Percentiles rank a stretch among this genome's conserved stretches.
Evolutionary conservation across 2,888 invertebrate species (phyloP).

Genomic region (Belgica antarctica): DNA sequence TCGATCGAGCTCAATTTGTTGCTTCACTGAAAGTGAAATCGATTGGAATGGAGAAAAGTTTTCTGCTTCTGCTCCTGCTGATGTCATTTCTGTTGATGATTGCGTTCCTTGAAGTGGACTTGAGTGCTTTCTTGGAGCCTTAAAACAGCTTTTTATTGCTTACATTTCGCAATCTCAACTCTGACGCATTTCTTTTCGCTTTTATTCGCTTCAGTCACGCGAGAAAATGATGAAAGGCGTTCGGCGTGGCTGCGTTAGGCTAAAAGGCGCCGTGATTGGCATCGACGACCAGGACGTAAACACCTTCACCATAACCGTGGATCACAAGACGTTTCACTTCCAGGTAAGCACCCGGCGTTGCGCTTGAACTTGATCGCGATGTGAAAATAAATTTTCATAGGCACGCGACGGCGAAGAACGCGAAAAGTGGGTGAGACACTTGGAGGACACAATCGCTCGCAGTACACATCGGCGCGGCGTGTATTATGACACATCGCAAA

Average conservation of each 20-base stretch:
- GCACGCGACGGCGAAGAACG: constrained; percentile 92
- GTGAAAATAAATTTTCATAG: constrained; percentile 59
- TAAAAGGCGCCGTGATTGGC: constrained; percentile 95
- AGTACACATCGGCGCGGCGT: constrained; percentile 64
- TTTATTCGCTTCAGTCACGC: constrained; percentile 71
- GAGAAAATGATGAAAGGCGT: constrained; percentile 99
- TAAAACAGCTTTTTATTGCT: background rate
- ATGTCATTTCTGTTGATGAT: background rate
- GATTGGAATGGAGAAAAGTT: background rate
- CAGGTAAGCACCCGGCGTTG: constrained; percentile 60
- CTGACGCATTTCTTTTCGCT: background rate
- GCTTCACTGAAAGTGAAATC: constrained; percentile 5
- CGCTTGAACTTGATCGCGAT: background rate
- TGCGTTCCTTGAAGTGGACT: no score
- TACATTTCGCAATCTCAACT: background rate
- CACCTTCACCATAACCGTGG: constrained; percentile 98
- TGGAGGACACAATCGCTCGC: constrained; percentile 90
- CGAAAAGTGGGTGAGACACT: constrained; percentile 91
- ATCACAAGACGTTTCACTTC: constrained; percentile 98
- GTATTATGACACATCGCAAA: constrained; percentile 51
- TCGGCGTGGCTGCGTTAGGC: constrained; percentile 92
- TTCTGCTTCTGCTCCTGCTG: no score
- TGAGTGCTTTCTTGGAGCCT: background rate
- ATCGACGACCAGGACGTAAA: constrained; percentile 99
- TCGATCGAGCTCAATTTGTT: constrained; percentile 10